phyloP scores from a whole-genome alignment of 1,140 invertebrate species.

The Medauroidea extradentata region DNA sequence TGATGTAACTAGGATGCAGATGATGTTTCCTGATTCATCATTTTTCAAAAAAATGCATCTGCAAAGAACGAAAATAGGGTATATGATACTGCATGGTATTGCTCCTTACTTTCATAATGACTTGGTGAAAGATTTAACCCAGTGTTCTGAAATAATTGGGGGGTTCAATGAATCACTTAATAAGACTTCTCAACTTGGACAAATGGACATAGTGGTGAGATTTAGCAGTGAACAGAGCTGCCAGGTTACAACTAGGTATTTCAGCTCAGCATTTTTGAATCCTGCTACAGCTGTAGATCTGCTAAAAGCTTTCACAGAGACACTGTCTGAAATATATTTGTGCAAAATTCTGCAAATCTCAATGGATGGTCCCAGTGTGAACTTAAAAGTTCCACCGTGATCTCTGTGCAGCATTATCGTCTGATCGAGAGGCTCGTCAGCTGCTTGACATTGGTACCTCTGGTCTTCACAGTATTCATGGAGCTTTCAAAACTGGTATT shows the following conservation, averaged over 20 bases:
- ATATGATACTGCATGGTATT: conserved; percentile 16
- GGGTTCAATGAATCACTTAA: conserved; percentile 26
- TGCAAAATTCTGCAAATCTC: conserved; percentile 10
- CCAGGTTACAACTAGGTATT: conserved; percentile 16
- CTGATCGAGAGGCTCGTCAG: not conserved
- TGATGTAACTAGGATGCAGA: conserved; percentile 16
- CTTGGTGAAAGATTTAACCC: conserved; percentile 6
- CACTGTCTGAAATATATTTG: not conserved
- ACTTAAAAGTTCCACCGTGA: conserved; percentile 2
- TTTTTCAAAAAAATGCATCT: conserved; percentile 23
- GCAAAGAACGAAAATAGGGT: conserved; percentile 23
- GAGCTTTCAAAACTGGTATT: conserved; percentile 22
- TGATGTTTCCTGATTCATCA: conserved; percentile 20
- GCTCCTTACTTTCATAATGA: conserved; percentile 22
- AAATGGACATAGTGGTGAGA: conserved; percentile 17
- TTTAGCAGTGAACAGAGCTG: conserved; percentile 12
- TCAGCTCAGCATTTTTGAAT: conserved; percentile 20
- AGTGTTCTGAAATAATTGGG: conserved; percentile 7
- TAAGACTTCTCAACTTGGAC: conserved; percentile 16
- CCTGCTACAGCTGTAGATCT: conserved; percentile 18
- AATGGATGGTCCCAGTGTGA: conserved; percentile 21
- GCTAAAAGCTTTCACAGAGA: conserved; percentile 8
- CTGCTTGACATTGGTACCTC: conserved; percentile 21
- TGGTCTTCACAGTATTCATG: conserved; percentile 20
- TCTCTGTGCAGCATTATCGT: too few relatives aligned